Percentiles rank a stretch among this genome's conserved stretches.
These are phyloP conservation scores for Eretmocerus hayati DNA, from an alignment of 2,888 invertebrate genomes.

Conservation along the genomic window DNA sequence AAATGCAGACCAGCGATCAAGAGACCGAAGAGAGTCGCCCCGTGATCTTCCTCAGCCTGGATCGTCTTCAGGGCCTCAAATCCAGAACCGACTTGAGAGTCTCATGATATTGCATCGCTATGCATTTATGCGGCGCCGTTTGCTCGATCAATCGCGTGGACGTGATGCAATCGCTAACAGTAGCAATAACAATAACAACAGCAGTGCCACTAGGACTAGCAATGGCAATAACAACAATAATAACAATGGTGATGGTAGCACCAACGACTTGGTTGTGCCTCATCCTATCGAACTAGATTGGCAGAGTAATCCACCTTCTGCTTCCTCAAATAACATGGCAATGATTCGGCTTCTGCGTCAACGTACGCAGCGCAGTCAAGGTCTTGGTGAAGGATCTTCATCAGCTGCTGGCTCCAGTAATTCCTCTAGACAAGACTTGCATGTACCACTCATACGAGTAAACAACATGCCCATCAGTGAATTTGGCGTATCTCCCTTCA, in stretches of 20 bases:
- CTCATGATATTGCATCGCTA: constrained; percentile 6
- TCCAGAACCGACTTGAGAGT: background rate
- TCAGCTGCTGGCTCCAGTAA: background rate
- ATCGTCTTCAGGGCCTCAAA: background rate
- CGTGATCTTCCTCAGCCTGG: background rate
- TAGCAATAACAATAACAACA: background rate
- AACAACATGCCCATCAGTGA: constrained; percentile 54
- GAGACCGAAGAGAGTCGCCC: background rate
- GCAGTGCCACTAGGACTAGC: background rate
- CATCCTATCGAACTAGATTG: too few relatives aligned
- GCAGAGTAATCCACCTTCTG: background rate
- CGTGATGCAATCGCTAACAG: too few relatives aligned
- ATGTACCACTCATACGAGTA: constrained; percentile 56
- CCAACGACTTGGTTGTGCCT: background rate
- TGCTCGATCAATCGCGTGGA: too few relatives aligned
- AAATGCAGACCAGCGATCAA: too few relatives aligned
- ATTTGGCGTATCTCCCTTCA: constrained; percentile 18
- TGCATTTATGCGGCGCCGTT: constrained; percentile 3
- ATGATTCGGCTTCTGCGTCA: background rate
- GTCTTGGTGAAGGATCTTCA: background rate
- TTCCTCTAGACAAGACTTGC: constrained; percentile 23
- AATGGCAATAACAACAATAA: background rate
- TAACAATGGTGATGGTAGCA: background rate
- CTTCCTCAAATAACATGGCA: background rate
- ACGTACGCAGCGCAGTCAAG: background rate